Conservation (phyloP, 2,797 vertebrate species). For the Mormyrus proboscirostris region DNA sequence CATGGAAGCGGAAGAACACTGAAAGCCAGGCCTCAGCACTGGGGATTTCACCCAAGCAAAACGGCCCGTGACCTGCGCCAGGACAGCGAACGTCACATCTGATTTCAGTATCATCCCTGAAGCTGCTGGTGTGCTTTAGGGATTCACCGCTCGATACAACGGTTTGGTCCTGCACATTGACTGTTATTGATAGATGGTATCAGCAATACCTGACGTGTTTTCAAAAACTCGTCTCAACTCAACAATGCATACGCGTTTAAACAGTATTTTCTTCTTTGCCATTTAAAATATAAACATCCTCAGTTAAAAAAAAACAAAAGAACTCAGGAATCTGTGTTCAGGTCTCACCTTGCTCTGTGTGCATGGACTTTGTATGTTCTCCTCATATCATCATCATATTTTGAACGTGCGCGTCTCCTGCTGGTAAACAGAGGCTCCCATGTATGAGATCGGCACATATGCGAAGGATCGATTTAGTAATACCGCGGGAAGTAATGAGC, state of each 20-base stretch:
- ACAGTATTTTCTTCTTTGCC: neutral
- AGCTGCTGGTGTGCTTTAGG: neutral
- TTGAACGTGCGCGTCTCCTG: neutral
- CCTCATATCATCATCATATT: neutral
- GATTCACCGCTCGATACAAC: neutral
- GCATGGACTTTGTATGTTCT: neutral
- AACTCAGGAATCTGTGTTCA: neutral
- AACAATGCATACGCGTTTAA: neutral
- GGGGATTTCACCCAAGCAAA: neutral
- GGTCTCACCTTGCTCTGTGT: neutral
- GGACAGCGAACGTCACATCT: neutral
- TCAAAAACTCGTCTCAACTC: neutral
- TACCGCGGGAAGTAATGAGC: neutral
- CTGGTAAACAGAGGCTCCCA: neutral
- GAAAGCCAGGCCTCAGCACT: neutral
- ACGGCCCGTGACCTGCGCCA: neutral
- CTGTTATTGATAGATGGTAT: neutral
- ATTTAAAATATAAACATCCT: neutral
- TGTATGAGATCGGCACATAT: neutral
- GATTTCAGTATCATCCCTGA: neutral
- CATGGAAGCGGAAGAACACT: neutral
- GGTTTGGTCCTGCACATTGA: neutral
- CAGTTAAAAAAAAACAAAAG: neutral
- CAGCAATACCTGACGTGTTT: neutral
- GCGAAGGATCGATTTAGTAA: conserved; percentile 16